Evolutionary conservation across 2,113 vertebrate genomes (phyloP).

Genomic region (Poicephalus meyeri): DNA sequence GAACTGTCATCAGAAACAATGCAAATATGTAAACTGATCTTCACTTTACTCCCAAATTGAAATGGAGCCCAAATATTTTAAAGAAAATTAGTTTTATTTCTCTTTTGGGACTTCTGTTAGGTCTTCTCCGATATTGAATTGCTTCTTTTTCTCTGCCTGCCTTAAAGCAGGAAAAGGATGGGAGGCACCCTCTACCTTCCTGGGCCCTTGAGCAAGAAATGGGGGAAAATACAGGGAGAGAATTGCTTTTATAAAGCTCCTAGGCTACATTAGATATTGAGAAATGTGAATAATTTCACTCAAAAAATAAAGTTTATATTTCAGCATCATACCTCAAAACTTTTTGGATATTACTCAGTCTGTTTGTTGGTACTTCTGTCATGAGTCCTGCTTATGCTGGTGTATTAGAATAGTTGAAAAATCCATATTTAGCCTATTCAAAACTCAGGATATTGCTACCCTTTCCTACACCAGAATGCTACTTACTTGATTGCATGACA

Average conservation of each 20-base stretch:
- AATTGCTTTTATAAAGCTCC: background rate
- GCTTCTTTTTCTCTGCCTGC: background rate
- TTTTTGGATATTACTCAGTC: background rate
- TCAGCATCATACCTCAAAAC: background rate
- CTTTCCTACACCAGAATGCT: background rate
- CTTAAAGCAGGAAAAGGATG: background rate
- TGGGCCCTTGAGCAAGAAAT: background rate
- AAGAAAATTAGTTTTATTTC: background rate
- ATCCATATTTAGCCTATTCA: background rate
- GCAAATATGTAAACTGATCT: background rate
- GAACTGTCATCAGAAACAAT: background rate
- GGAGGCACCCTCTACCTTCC: background rate
- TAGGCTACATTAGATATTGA: background rate
- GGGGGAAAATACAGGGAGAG: background rate
- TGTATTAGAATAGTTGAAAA: background rate
- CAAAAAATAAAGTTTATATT: background rate
- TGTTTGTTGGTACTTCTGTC: background rate
- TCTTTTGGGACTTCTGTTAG: background rate
- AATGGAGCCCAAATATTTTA: accelerated
- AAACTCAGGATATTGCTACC: background rate
- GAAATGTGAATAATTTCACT: background rate
- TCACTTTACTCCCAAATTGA: background rate
- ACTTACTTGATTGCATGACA: background rate
- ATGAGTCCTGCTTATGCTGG: background rate
- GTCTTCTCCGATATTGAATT: background rate